phyloP scores from a whole-genome alignment of 2,888 invertebrate genomes.

The Lingula anatina region DNA sequence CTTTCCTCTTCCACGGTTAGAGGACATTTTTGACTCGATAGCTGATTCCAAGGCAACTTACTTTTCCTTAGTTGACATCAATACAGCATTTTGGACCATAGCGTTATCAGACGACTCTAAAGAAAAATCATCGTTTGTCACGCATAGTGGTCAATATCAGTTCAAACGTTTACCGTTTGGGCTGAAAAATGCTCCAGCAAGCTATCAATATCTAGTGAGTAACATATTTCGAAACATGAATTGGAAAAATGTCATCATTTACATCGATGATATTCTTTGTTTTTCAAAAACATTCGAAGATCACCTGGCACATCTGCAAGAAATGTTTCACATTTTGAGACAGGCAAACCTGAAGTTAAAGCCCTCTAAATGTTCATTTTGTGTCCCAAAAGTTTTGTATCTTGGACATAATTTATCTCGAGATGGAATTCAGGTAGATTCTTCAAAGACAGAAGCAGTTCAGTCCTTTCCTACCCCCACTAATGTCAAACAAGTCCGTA shows the following conservation, averaged over 20 bases:
- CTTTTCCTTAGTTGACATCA: slow-evolving; percentile 7
- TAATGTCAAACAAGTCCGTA: background rate
- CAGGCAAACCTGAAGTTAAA: slow-evolving; percentile 2
- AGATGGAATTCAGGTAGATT: slow-evolving; percentile 1
- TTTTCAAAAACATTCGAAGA: background rate
- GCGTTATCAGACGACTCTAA: slow-evolving; percentile 10
- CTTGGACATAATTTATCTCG: slow-evolving; percentile 1
- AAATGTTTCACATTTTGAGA: background rate
- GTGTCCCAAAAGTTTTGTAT: background rate
- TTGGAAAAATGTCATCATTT: slow-evolving; percentile 7
- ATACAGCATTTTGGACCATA: slow-evolving; percentile 14
- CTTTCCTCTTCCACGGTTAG: slow-evolving; percentile 7
- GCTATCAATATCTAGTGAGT: slow-evolving; percentile 1
- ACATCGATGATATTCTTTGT: slow-evolving; percentile 5
- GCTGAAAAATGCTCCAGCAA: background rate
- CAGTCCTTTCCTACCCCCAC: background rate
- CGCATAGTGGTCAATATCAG: too few species aligned
- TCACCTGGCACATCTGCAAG: background rate
- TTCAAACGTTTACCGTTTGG: slow-evolving; percentile 1
- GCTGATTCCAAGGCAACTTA: slow-evolving; percentile 8
- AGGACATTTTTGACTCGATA: slow-evolving; percentile 8
- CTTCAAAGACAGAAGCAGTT: background rate
- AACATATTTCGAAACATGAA: slow-evolving; percentile 2
- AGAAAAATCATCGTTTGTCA: slow-evolving; percentile 16
- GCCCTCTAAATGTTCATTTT: slow-evolving; percentile 1